Conservation (phyloP, 2,888 invertebrate species). For the Agrilus mali region DNA sequence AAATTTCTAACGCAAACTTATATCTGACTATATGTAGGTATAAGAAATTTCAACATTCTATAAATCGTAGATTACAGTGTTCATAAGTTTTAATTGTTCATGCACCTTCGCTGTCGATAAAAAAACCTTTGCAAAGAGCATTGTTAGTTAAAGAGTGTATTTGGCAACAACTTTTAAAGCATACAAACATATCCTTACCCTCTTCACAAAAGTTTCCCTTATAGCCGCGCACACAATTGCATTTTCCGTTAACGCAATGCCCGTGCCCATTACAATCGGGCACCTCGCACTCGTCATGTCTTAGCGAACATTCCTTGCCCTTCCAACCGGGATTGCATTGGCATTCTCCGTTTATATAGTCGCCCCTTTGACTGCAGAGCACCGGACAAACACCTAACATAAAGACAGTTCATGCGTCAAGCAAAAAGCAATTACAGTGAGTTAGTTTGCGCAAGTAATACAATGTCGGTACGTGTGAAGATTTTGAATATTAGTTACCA, state of each 20-base stretch:
- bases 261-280: constrained; percentile 94
- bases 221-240: constrained; percentile 87
- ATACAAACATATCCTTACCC: constrained; percentile 38
- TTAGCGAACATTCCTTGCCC: constrained; percentile 90
- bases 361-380: constrained; percentile 91
- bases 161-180: neutral
- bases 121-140: constrained; percentile 5
- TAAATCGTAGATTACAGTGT: no score
- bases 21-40: no score
- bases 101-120: no score
- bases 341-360: constrained; percentile 92
- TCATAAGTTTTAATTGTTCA: no score
- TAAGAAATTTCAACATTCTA: no score
- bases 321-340: constrained; percentile 98
- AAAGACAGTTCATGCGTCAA: constrained; percentile 17
- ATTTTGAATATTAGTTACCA: no score
- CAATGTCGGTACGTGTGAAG: no score
- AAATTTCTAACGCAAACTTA: no score
- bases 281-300: constrained; percentile 93
- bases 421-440: no score
- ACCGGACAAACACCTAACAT: constrained; percentile 84
- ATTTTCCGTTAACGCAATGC: constrained; percentile 89
- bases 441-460: no score
- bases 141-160: no score
- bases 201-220: constrained; percentile 91